These are phyloP conservation scores for Cerceris ruficornis DNA, from an alignment of 2,888 invertebrate species.

Conservation along the genomic window DNA sequence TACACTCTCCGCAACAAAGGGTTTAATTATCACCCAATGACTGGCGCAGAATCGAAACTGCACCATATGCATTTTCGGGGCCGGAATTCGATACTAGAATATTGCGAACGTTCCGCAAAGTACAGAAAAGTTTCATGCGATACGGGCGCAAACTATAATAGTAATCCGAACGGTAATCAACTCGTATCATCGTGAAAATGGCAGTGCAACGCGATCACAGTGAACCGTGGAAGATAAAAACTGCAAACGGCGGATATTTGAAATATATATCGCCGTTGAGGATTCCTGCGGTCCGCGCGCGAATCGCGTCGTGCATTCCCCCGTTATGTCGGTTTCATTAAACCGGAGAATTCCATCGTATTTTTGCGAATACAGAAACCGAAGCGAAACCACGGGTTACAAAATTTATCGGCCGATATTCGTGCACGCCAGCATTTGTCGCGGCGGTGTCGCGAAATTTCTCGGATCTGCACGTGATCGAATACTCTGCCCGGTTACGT, in stretches of 20 bases:
- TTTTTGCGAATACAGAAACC: conserved; percentile 54
- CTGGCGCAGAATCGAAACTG: no score
- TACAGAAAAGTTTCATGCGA: no score
- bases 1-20: no score
- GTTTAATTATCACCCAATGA: no score
- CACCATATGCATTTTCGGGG: no score
- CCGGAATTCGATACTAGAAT: no score
- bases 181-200: conserved; percentile 10
- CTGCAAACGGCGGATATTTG: conserved; percentile 43
- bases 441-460: conserved; percentile 47
- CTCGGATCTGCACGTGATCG: conserved; percentile 53
- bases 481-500: conserved; percentile 52
- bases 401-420: conserved; percentile 44
- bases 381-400: conserved; percentile 52
- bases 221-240: conserved; percentile 45
- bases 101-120: no score
- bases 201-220: not conserved
- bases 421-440: conserved; percentile 35
- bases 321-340: conserved; percentile 67
- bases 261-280: conserved; percentile 46
- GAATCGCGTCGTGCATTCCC: conserved; percentile 48
- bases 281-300: conserved; percentile 52
- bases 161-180: conserved; percentile 26
- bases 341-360: conserved; percentile 56
- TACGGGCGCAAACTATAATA: not conserved